Base-by-base conservation (phyloP, 1,140 invertebrate species). In the Centruroides vittatus region DNA sequence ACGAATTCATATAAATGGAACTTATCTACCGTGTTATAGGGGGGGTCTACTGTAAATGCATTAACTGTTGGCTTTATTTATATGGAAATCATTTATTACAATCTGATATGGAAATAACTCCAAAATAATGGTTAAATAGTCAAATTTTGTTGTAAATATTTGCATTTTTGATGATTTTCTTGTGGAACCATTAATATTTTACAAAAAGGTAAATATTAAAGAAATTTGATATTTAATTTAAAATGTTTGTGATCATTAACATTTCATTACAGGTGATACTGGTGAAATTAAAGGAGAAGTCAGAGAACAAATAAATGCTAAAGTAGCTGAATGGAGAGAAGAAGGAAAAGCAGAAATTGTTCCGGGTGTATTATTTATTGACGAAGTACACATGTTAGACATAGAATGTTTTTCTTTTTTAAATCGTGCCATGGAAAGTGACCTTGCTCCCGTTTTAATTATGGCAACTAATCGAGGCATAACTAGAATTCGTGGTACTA, bases 391-490 rank as follows among this genome's bases (percentile, higher is more conserved):
- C 71, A 98, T 99, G 94, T 75, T 99, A 63, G 96, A 99, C 70
- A 93, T 99, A 56, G 95, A 99, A 73, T 98, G 95, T 72, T 99
- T 99, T 76, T 98, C 94, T 1, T 99, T 92, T 73, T 74, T 98
- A 1, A 99, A 99, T 77, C 81, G 95, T 54, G 94, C 94, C 0
- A 74, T 99, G 35, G 96, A 99, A 72, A 89, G 88, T 66, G 95
- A 98, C 69, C 94, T 98, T 81, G 88, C 95, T 0, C 96, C 96
- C 0, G 86, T 99, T 35, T 85, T 99, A 3, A 93, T 99, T 8
- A 97, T 98, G 89, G 96, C 96, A 3, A 98, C 95, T n/a, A 99
- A 99, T 76, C 81, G 94, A 65, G 95, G 94, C 58, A 94, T 98
- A 52, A 97, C 94, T 0, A 83, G 85, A 62, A 98, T 99, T 67